These are phyloP conservation scores for Otus scops DNA, from an alignment of 2,797 vertebrate genomes.

Conservation along the genomic window DNA sequence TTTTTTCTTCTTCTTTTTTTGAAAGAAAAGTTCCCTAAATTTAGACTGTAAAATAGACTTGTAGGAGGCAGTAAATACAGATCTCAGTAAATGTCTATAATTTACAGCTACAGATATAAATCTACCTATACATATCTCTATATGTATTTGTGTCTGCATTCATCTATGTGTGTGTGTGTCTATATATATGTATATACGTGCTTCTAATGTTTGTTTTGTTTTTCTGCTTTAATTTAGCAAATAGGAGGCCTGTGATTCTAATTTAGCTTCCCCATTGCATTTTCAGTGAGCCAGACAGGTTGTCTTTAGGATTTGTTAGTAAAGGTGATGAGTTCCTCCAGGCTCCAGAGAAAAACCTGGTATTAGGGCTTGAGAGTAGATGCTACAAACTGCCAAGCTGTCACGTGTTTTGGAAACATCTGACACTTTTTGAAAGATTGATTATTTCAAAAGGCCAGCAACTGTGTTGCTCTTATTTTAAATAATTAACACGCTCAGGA, in stretches of 20 bases:
- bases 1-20: neutral
- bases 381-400: neutral
- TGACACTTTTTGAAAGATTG: slow-evolving; percentile 31
- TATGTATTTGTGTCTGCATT: neutral
- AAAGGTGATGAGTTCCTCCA: slow-evolving; percentile 17
- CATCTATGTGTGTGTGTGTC: neutral
- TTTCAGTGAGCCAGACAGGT: slow-evolving; percentile 25
- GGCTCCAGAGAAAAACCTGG: slow-evolving; percentile 4
- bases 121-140: neutral
- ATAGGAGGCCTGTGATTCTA: neutral
- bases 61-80: slow-evolving; percentile 39
- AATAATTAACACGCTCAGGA: neutral
- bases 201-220: neutral
- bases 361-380: neutral
- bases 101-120: neutral
- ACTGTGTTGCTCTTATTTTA: slow-evolving; percentile 18
- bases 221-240: slow-evolving; percentile 48
- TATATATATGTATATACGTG: neutral
- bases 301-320: slow-evolving; percentile 48
- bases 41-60: neutral
- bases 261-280: slow-evolving; percentile 1
- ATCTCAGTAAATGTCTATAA: neutral
- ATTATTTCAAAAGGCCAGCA: slow-evolving; percentile 3
- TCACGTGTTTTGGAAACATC: slow-evolving; percentile 2
- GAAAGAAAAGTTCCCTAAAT: slow-evolving; percentile 3